phyloP scores from a whole-genome alignment of 2,113 vertebrate genomes.

The Hippoglossus stenolepis region DNA sequence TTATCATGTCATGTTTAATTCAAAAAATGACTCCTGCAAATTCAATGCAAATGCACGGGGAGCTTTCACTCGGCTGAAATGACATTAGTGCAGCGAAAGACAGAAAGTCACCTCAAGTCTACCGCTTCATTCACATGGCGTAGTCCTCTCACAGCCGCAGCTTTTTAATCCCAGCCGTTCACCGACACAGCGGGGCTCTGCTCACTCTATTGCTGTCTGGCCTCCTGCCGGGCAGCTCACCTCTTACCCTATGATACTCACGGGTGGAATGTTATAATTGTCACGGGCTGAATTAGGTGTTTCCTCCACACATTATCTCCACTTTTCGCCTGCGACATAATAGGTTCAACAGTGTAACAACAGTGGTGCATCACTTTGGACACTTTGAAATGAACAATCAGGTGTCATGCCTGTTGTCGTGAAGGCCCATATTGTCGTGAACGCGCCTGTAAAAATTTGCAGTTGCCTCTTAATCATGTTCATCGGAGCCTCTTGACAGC shows the following conservation, averaged over 20 bases:
- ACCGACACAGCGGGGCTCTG: neutral
- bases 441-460: no score
- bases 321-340: neutral
- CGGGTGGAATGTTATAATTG: neutral
- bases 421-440: no score
- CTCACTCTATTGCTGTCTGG: neutral
- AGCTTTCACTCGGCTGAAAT: no score
- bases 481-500: no score
- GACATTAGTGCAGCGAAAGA: neutral
- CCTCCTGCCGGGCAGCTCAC: neutral
- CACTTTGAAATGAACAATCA: neutral
- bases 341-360: neutral
- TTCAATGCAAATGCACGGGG: neutral
- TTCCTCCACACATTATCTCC: neutral
- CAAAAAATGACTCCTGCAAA: neutral
- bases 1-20: conserved; percentile 7
- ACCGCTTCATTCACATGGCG: neutral
- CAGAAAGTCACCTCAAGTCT: neutral
- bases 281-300: neutral
- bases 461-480: no score
- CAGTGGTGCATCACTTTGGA: neutral
- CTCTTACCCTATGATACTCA: neutral
- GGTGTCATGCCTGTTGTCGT: no score
- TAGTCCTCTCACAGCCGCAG: neutral
- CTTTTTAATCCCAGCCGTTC: neutral